Percentiles rank a stretch among this genome's conserved stretches.
Evolutionary conservation across 2,888 invertebrate genomes (phyloP).

Genomic region (Branchellion lobata): DNA sequence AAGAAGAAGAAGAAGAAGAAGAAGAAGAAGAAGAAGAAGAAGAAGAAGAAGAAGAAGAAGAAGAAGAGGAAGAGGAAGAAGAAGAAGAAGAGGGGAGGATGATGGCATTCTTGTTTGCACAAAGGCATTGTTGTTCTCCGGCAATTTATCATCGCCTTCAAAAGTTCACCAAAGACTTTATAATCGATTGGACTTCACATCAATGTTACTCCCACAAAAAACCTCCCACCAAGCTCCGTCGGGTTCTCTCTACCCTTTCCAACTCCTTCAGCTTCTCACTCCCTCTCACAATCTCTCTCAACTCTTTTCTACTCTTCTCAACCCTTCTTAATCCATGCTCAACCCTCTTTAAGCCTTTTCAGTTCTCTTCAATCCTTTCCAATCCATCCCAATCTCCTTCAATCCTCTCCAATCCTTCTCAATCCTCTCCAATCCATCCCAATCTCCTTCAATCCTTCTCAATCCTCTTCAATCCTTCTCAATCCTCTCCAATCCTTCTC

Average conservation of each 20-base stretch:
- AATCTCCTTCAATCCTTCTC: not conserved
- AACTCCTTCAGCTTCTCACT: too few species aligned
- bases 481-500: not conserved
- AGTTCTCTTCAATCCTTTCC: not conserved
- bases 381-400: not conserved
- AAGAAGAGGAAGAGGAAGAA: not conserved
- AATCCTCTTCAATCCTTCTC: not conserved
- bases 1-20: not conserved
- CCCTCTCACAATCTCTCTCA: not conserved
- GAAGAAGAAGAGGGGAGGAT: not conserved
- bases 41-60: not conserved
- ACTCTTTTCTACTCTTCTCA: not conserved
- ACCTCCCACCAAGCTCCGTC: too few species aligned
- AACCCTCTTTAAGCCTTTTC: not conserved
- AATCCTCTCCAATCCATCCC: not conserved
- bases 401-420: not conserved
- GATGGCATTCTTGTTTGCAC: not conserved
- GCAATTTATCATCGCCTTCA: too few species aligned
- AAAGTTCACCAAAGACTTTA: too few species aligned
- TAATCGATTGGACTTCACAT: too few species aligned
- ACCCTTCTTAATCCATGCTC: not conserved
- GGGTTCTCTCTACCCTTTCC: too few species aligned
- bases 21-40: constrained; percentile 1
- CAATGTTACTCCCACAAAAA: too few species aligned
- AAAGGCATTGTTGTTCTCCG: not conserved